Evolutionary conservation across 2,888 invertebrate species (phyloP), one percentile per base, ranked within the genome.

Genomic region (Dolomedes plantarius): DNA sequence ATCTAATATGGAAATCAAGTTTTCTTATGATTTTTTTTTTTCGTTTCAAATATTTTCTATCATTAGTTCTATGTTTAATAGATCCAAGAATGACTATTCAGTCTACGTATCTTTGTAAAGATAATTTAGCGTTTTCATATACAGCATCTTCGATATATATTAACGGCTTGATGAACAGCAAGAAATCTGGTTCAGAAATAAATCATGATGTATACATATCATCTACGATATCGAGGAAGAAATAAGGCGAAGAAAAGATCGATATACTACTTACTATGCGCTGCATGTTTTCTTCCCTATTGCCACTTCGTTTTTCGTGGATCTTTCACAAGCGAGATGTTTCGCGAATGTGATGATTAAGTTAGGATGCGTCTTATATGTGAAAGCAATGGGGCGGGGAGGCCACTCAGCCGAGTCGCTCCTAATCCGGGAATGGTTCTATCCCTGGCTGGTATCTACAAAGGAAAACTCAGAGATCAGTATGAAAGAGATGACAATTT

Each of bases 331-430:
- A 23, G 23, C 56, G 19, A 56, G 19, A 56, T 56, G 1, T 56
- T 19, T 23, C 19, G 2, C 56, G 56, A 56, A 56, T 56, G 56
- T 23, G 56, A 56, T 56, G 56, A 56, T 56, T 5, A 56, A 5
- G 19, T 23, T 19, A 6, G 23, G 23, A 56, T 23, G 3, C 19
- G 19, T 23, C 56, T 56, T 56, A 56, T 56, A 56, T 46, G 7
- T 5, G 23, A 56, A 23, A 23, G 56, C 56, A 11, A 11, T 23
- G 56, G 56, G 56, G 56, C 56, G 56, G 56, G 19, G 56, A 23
- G 6, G 56, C 56, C 56, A 56, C 23, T 56, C 56, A 56, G 56
- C 56, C 56, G 56, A 56, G 56, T 56, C 56, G 56, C 11, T 56
- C 56, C 56, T 56, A 56, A 56, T 56, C 56, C 56, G 19, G 23